phyloP scores from a whole-genome alignment of 2,888 invertebrate species.

The Aporophyla lueneburgensis region DNA sequence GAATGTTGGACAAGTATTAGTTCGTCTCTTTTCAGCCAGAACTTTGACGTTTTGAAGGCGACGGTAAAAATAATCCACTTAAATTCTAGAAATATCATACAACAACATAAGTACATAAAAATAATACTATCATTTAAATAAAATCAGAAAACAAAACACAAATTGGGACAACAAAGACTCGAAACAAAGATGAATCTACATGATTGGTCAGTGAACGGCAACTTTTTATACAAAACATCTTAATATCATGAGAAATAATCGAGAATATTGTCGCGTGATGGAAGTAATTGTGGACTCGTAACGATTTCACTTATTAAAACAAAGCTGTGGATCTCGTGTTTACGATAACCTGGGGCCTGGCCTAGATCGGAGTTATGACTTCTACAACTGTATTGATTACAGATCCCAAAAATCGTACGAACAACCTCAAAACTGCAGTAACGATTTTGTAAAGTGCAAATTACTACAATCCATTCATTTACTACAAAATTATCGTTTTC shows the following conservation, averaged over 20 bases:
- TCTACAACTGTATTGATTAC: neutral
- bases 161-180: neutral
- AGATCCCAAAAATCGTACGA: neutral
- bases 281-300: conserved; percentile 42
- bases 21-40: neutral
- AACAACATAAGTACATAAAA: neutral
- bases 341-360: conserved; percentile 30
- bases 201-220: conserved; percentile 30
- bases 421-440: neutral
- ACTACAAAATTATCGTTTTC: conserved; percentile 14
- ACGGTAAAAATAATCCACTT: neutral
- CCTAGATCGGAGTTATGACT: conserved; percentile 44
- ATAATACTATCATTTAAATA: neutral
- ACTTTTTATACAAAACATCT: conserved; percentile 33
- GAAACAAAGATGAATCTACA: conserved; percentile 11
- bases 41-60: neutral
- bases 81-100: neutral
- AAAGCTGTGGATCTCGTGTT: conserved; percentile 46
- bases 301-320: conserved; percentile 41
- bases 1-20: neutral
- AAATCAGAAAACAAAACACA: neutral
- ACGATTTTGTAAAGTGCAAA: conserved; percentile 7
- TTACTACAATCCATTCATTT: neutral
- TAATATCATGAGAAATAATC: conserved; percentile 28
- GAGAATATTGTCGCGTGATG: conserved; percentile 51